Conservation (phyloP, 2,888 invertebrate genomes). For the Sericinus montela region DNA sequence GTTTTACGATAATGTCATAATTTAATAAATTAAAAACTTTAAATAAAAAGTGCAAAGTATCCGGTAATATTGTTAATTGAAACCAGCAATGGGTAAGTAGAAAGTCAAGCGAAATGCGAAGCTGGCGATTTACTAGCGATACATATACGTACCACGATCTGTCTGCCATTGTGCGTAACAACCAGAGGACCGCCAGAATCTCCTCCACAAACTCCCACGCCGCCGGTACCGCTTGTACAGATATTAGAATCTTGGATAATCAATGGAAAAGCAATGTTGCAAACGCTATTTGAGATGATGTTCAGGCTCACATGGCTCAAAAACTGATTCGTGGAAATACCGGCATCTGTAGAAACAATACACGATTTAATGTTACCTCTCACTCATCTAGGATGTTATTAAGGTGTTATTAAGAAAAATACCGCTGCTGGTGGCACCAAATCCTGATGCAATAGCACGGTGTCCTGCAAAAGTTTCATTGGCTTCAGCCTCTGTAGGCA, state of each 20-base stretch:
- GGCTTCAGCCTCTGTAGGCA: conserved; percentile 35
- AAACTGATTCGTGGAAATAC: conserved; percentile 25
- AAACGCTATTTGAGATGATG: conserved; percentile 42
- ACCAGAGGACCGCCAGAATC: conserved; percentile 59
- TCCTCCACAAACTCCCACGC: conserved; percentile 40
- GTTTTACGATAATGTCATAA: too few relatives aligned
- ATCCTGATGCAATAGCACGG: conserved; percentile 46
- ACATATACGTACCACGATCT: conserved; percentile 37
- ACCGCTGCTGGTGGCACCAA: conserved; percentile 28
- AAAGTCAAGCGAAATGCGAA: too few relatives aligned
- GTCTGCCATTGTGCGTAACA: conserved; percentile 24
- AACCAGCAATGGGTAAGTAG: too few relatives aligned
- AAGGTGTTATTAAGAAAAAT: background rate
- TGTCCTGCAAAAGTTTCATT: conserved; percentile 34
- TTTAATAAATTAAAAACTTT: too few relatives aligned
- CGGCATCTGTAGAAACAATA: conserved; percentile 23
- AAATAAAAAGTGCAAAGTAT: too few relatives aligned
- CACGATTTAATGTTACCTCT: too few relatives aligned
- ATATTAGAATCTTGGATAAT: conserved; percentile 38
- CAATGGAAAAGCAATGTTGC: conserved; percentile 31
- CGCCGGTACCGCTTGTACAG: conserved; percentile 31
- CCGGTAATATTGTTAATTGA: too few relatives aligned
- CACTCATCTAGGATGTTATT: too few relatives aligned
- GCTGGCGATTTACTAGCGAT: background rate
- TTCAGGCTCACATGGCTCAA: conserved; percentile 33